Evolutionary conservation across 2,888 invertebrate species (phyloP).

Genomic region (Limnephilus auricula): DNA sequence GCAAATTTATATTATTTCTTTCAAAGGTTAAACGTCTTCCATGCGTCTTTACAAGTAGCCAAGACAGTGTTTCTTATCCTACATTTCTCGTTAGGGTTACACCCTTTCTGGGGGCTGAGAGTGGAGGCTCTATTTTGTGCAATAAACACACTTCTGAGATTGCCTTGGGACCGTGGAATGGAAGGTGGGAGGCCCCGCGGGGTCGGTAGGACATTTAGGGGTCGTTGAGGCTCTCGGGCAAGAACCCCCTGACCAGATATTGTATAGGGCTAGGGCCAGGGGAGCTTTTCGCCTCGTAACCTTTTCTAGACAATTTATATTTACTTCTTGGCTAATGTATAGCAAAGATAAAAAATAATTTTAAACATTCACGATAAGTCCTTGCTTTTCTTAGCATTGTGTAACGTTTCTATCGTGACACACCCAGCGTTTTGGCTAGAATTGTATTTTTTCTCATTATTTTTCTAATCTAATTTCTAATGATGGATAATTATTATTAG

Average conservation of each 20-base stretch:
- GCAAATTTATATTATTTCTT: background rate
- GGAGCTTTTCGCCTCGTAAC: background rate
- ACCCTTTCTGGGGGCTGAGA: background rate
- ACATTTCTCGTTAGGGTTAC: constrained; percentile 5
- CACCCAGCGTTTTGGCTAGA: background rate
- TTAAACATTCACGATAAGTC: no score
- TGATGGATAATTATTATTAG: no score
- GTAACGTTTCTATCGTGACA: background rate
- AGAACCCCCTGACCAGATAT: background rate
- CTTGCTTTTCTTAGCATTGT: background rate
- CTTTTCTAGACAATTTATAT: background rate
- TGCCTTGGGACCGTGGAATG: background rate
- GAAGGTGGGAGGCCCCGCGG: background rate
- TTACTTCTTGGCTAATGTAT: background rate
- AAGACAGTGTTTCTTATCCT: constrained; percentile 17
- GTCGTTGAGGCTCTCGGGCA: constrained; percentile 8
- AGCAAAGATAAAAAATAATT: background rate
- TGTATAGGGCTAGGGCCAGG: background rate
- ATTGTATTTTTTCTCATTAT: no score
- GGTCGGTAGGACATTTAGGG: constrained; percentile 10
- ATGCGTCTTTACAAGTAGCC: background rate
- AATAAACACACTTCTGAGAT: constrained; percentile 34
- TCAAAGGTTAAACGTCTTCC: background rate
- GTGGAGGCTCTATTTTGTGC: background rate
- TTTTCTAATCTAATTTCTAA: no score